These are phyloP conservation scores for Myxocyprinus asiaticus DNA, from an alignment of 2,113 vertebrate genomes.

Conservation along the genomic window DNA sequence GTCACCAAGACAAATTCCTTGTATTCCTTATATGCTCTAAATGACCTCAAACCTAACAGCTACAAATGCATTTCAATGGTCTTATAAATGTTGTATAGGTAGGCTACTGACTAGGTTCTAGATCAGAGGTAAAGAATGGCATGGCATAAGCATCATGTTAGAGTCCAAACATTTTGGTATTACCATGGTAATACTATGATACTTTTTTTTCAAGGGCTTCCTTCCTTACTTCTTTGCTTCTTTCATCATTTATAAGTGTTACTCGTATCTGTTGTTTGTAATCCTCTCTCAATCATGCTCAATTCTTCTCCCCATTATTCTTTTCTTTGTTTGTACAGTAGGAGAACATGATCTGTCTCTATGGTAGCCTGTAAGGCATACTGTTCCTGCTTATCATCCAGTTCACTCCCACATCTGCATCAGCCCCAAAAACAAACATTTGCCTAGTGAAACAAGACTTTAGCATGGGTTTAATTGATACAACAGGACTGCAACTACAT, in stretches of 20 bases:
- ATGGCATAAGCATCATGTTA: background rate
- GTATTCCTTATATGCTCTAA: too few relatives aligned
- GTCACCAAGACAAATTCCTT: too few relatives aligned
- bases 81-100: background rate
- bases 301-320: slow-evolving; percentile 1
- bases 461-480: slow-evolving; percentile 55
- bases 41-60: background rate
- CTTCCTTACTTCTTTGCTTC: slow-evolving; percentile 28
- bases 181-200: background rate
- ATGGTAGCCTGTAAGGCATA: slow-evolving; percentile 43
- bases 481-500: slow-evolving; percentile 52
- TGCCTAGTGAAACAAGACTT: slow-evolving; percentile 52
- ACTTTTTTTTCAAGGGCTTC: slow-evolving; percentile 42
- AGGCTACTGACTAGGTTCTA: background rate
- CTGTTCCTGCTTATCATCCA: slow-evolving; percentile 45
- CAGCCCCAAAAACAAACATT: slow-evolving; percentile 47
- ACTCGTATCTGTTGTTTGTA: slow-evolving; percentile 72
- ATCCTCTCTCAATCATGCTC: slow-evolving; percentile 1
- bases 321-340: slow-evolving; percentile 21
- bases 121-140: background rate
- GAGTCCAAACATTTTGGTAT: background rate
- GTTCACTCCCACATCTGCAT: slow-evolving; percentile 54
- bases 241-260: slow-evolving; percentile 74
- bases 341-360: slow-evolving; percentile 62
- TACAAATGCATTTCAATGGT: background rate